Base-by-base conservation (phyloP, 2,113 vertebrate genomes). In the Phoxinus phoxinus region DNA sequence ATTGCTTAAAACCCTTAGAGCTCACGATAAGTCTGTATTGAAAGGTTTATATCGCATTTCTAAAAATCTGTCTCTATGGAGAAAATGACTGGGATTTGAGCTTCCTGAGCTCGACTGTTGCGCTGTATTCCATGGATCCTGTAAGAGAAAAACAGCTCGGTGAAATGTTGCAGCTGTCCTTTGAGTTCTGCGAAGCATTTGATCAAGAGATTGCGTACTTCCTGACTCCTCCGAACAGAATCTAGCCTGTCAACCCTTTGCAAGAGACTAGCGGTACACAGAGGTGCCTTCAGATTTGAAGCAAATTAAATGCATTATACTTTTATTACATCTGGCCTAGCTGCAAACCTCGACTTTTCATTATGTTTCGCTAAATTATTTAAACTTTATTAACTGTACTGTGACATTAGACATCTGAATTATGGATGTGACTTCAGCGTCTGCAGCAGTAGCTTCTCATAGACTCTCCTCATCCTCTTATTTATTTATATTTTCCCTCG, bases 331-430 rank as follows among this genome's bases (percentile, higher is more conserved):
- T 56, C 59, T 61, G 27, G 25, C 80, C 63, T 65, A 44, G 82
- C 85, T 61, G 83, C 53, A 65, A 87, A 87, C 80, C 80, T 19
- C 37, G 61, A 89, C 67, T 72, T 89, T 86, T 86, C 81, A 83
- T 90, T 89, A 84, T 80, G 76, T 75, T 17, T 27, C 75, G 35
- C 77, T 92, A 77, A 92, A 91, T 92, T 87, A 92, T 89, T 84
- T 53, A 93, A 87, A 72, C 51, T 48, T 86, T 86, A 91, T 90
- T 90, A 91, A 86, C 85, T 88, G 86, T 81, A 73, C 65, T 19
- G 23, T 85, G 85, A 35, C 78, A 86, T 81, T 63, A n/a, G 51
- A 89, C 84, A 41, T 78, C 76, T 90, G 10, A 91, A 93, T 92
- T 90, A 92, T 92, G 53, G 85, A 90, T 90, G 84, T 48, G 78